Evolutionary conservation across 2,797 vertebrate species (phyloP), one percentile per base, ranked within the genome.

Genomic region (Discoglossus pictus): DNA sequence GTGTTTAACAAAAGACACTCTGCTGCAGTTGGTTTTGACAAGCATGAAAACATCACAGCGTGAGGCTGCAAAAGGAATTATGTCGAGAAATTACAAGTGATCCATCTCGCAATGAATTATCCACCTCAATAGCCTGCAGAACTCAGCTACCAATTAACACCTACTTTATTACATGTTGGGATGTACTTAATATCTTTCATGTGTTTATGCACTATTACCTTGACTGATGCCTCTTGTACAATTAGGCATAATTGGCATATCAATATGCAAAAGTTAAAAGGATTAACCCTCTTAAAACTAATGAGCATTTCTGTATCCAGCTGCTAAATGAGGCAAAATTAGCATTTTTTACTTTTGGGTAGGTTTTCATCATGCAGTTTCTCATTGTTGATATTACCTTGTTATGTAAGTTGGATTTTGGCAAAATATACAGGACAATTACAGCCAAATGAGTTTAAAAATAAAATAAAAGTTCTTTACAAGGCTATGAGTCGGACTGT

Each of bases 191-290:
- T 92, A 93, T 89, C 89, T 87, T 88, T 89, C 88, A 87, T 89
- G 89, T 92, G 91, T 95, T 94, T 96, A 93, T 96, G 93, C 93
- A 92, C 93, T 94, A 93, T 96, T 95, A 95, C 94, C 94, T 94
- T 96, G 94, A 97, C 91, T 91, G 92, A 95, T 93, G 93, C 90
- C 92, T 92, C 84, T 92, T 92, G 90, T 89, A 90, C 93, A 88
- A 93, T 95, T 92, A 95, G 88, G 91, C 91, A 91, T 96, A 95
- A 96, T 94, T 95, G 93, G 93, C 92, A 94, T 93, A 94, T 96
- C 93, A 95, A 96, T 93, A 97, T 97, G 93, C 93, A 94, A 92
- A 94, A 94, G 92, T 93, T 95, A 94, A 96, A 96, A 93, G 92
- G 90, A 96, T 96, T 94, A 97, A 96, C 93, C 93, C 93, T 94